Base-by-base conservation (phyloP, 2,888 invertebrate genomes). In the Amblyjoppa fuscipennis region DNA sequence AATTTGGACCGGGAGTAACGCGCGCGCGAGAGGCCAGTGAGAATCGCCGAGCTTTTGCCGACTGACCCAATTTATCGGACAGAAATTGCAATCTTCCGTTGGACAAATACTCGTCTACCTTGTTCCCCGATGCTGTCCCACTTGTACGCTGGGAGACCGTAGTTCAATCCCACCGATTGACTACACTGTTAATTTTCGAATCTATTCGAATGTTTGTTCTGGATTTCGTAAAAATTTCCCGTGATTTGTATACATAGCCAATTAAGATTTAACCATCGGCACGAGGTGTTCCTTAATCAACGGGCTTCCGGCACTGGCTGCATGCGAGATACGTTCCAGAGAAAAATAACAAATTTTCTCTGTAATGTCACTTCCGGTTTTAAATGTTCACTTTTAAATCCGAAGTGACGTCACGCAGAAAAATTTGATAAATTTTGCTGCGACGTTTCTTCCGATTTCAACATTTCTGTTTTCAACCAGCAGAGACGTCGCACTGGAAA, bases 11-110 rank as follows among this genome's bases (percentile, higher is more conserved):
- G 74, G 66, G 79, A 49, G 66, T 16, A 7, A 34, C 34, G n/a
- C 9, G 66, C 41, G 53, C 31, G 74, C 41, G 59, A n/a, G 45
- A 45, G 45, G 45, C 28, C 56, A 64, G 7, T 16, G 81, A 75
- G 53, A 75, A 70, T 75, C 75, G 64, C 53, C 80, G 80, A 80
- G 82, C 83, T 85, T 83, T 77, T 80, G 66, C 79, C 80, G 76
- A 83, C 80, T 82, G 85, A 85, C 85, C 85, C 82, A 85, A 80
- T 85, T 85, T 80, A 80, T 85, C 64, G 59, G 73, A 71, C 78
- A 79, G 71, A 76, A 85, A 85, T 83, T 85, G 82, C 76, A 80
- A 85, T 85, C 80, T 85, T 85, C 76, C 71, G 53, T 76, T 80
- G 41, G 68, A 80, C 80, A 83, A 83, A 83, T 77, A 83, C 78